Percentiles rank a stretch among this genome's conserved stretches.
phyloP scores from a whole-genome alignment of 92 coral and sea anemone genomes.

The Bergia puertoricense region DNA sequence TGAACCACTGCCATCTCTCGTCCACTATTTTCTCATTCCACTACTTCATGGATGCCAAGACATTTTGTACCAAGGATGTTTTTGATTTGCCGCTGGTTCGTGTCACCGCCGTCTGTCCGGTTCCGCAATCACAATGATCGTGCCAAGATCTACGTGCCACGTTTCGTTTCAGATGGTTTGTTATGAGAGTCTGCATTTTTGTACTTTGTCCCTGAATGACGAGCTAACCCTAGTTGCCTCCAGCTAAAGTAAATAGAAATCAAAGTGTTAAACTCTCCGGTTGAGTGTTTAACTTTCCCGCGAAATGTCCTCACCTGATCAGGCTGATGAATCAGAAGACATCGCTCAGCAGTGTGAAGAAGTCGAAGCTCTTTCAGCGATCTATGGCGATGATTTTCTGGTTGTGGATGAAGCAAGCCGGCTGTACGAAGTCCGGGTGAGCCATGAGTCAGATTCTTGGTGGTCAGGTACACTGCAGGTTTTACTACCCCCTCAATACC shows the following conservation, averaged over 20 bases:
- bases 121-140: not conserved
- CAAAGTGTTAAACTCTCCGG: not conserved
- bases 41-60: slow-evolving; percentile 3
- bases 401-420: slow-evolving; percentile 71
- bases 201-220: not conserved
- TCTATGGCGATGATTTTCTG: slow-evolving; percentile 86
- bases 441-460: slow-evolving; percentile 64
- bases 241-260: not conserved
- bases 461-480: slow-evolving; percentile 77
- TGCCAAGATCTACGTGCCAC: slow-evolving; percentile 22
- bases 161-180: slow-evolving; percentile 1
- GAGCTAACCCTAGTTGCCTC: not conserved
- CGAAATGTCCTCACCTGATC: not conserved
- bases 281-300: slow-evolving; percentile 13
- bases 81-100: slow-evolving; percentile 36
- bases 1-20: slow-evolving; percentile 69
- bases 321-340: slow-evolving; percentile 43
- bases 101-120: not conserved
- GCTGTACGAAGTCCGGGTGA: slow-evolving; percentile 77
- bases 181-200: not conserved
- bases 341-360: slow-evolving; percentile 76
- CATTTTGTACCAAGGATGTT: not conserved
- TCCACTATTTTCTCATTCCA: too few relatives aligned
- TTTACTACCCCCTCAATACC: slow-evolving; percentile 78
- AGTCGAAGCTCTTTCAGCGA: slow-evolving; percentile 87